Conservation (phyloP, 1,140 invertebrate genomes). For the Littorina saxatilis region DNA sequence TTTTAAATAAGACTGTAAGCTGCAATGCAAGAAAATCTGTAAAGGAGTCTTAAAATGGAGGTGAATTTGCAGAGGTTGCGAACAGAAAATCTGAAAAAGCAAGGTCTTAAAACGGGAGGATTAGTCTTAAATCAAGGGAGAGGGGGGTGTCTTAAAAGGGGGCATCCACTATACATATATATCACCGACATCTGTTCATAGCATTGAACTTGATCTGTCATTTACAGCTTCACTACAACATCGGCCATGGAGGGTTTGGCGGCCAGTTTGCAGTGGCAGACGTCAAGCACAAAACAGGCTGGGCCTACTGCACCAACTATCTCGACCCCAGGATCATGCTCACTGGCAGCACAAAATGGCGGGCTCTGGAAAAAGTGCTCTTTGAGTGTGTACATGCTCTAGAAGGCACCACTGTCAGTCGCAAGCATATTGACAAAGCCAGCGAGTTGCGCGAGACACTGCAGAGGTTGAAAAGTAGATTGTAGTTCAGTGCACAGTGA, state of each 20-base stretch:
- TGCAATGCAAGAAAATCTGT: no score
- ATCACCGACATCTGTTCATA: no score
- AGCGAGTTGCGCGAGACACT: slow-evolving; percentile 10
- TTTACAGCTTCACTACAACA: slow-evolving; percentile 57
- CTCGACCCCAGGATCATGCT: slow-evolving; percentile 47
- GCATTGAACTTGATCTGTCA: no score
- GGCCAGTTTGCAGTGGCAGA: slow-evolving; percentile 67
- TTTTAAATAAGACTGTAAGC: no score
- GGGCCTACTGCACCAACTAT: slow-evolving; percentile 64
- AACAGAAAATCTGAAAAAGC: no score
- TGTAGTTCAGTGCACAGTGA: no score
- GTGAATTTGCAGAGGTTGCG: no score
- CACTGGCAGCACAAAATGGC: slow-evolving; percentile 47
- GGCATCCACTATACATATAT: no score
- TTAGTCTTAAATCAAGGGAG: no score
- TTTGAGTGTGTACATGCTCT: slow-evolving; percentile 56
- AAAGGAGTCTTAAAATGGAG: no score
- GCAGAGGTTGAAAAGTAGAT: slow-evolving; percentile 8
- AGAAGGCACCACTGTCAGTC: slow-evolving; percentile 42
- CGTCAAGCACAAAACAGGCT: slow-evolving; percentile 56
- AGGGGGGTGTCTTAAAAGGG: no score
- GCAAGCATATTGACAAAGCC: slow-evolving; percentile 12
- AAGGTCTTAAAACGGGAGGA: no score
- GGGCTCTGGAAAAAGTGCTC: slow-evolving; percentile 46
- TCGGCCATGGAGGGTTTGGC: slow-evolving; percentile 67